Percentiles rank a stretch among this genome's conserved stretches.
Conservation (phyloP, 1,140 invertebrate genomes). For the Galleria mellonella region DNA sequence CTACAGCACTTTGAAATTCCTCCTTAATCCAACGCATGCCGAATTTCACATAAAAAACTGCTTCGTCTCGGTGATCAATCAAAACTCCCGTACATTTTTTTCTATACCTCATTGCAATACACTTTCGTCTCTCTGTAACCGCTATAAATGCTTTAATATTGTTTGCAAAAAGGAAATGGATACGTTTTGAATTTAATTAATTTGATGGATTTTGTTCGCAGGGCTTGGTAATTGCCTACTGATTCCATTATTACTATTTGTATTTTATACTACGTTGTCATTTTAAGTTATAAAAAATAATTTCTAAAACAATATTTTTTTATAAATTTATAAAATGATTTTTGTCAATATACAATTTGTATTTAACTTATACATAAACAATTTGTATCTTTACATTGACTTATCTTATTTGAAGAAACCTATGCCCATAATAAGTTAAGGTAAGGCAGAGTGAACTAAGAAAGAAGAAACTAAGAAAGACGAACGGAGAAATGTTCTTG, state of each 20-base stretch:
- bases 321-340: no score
- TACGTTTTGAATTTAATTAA: conserved; percentile 66
- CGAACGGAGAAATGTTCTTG: no score
- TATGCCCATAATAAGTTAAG: no score
- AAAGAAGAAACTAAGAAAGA: no score
- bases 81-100: conserved; percentile 60
- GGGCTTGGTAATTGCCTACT: no score
- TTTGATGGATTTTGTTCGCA: conserved; percentile 42
- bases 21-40: conserved; percentile 67
- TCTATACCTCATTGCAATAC: conserved; percentile 65
- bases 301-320: no score
- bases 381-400: no score
- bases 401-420: no score
- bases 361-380: no score
- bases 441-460: no score
- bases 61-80: conserved; percentile 68
- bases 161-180: conserved; percentile 65
- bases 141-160: conserved; percentile 68
- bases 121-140: conserved; percentile 67
- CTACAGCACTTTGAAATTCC: conserved; percentile 58
- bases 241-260: not conserved
- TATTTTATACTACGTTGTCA: conserved; percentile 13
- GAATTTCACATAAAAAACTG: conserved; percentile 69
- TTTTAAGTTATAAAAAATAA: conserved; percentile 8
- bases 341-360: no score